phyloP scores from a whole-genome alignment of 2,888 invertebrate species.

The Orthonevra nobilis region DNA sequence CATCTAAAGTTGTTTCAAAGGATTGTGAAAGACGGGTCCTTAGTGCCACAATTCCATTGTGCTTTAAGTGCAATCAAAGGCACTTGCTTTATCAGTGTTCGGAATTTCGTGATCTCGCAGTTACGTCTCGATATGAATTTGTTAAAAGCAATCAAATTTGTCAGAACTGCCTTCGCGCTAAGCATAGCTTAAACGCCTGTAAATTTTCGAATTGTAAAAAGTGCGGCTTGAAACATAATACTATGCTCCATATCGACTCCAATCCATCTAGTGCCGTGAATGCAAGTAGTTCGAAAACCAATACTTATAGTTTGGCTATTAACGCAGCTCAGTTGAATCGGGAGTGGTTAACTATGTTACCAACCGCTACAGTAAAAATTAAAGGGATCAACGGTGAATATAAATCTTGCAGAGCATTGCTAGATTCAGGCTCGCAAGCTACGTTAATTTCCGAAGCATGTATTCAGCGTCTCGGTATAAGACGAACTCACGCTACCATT shows the following conservation, averaged over 20 bases:
- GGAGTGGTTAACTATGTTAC: slow-evolving; percentile 6
- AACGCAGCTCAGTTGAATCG: no score
- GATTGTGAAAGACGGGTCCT: no score
- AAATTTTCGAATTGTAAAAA: slow-evolving; percentile 12
- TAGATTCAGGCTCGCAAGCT: slow-evolving; percentile 28
- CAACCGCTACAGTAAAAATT: slow-evolving; percentile 5
- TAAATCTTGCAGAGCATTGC: slow-evolving; percentile 15
- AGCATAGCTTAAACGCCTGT: neutral
- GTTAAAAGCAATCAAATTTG: slow-evolving; percentile 14
- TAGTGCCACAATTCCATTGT: neutral
- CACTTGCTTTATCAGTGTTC: slow-evolving; percentile 18
- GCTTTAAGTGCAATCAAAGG: slow-evolving; percentile 27
- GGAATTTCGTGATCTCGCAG: neutral
- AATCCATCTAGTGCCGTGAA: no score
- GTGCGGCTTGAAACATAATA: slow-evolving; percentile 4
- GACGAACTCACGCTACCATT: slow-evolving; percentile 8
- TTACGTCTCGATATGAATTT: slow-evolving; percentile 4
- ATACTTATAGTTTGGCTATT: no score
- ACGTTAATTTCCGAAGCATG: slow-evolving; percentile 26
- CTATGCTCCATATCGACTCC: no score
- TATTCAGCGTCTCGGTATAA: slow-evolving; percentile 7
- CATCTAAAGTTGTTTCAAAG: no score
- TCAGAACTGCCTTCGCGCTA: slow-evolving; percentile 14
- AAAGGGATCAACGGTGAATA: neutral
- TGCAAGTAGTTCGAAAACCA: neutral